Percentiles rank a stretch among this genome's conserved stretches.
phyloP scores from a whole-genome alignment of 2,888 invertebrate genomes.

The Entomobrya proxima region DNA sequence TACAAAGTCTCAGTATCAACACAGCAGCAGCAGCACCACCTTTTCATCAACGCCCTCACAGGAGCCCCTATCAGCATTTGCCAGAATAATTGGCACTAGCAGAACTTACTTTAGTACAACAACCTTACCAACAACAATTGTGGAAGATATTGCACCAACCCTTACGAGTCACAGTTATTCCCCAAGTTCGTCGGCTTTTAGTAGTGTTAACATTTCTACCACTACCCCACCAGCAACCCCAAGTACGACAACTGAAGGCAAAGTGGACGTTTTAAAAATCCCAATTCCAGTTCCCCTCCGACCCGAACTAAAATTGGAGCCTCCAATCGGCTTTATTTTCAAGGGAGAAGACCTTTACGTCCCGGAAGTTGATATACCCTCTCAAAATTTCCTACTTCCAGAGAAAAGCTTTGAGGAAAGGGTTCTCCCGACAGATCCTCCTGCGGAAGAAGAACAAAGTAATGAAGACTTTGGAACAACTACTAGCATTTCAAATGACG shows the following conservation, averaged over 20 bases:
- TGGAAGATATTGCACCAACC: neutral
- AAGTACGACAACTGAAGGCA: neutral
- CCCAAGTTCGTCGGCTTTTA: no score
- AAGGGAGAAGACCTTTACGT: conserved; percentile 63
- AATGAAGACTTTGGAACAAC: neutral
- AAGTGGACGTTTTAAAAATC: conserved; percentile 33
- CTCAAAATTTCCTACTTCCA: conserved; percentile 57
- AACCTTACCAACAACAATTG: neutral
- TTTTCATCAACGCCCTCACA: neutral
- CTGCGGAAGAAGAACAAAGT: neutral
- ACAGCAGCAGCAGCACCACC: neutral
- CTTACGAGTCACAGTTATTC: no score
- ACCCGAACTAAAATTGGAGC: conserved; percentile 46
- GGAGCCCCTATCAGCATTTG: neutral
- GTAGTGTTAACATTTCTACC: neutral
- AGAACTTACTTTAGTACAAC: conserved; percentile 4
- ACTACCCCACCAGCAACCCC: neutral
- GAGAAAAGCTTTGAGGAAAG: conserved; percentile 35
- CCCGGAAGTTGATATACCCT: conserved; percentile 48
- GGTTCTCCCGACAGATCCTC: neutral
- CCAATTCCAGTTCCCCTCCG: conserved; percentile 52
- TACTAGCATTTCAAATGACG: neutral
- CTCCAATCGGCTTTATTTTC: conserved; percentile 66
- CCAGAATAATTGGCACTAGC: neutral
- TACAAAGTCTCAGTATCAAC: neutral